Conservation (phyloP, 2,888 invertebrate genomes). For the Dynastes hyllus region DNA sequence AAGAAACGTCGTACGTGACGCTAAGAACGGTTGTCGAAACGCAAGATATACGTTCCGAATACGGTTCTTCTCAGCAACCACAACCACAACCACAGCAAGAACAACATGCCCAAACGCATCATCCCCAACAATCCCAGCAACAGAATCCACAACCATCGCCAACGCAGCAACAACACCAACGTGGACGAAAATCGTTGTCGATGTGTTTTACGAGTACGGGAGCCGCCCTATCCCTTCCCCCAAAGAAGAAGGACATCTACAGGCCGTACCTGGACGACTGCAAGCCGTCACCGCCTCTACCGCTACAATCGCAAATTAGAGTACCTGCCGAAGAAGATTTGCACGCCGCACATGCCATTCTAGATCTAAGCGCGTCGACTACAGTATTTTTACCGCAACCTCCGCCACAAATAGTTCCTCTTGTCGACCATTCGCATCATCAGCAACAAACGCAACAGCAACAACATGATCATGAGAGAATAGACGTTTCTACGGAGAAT, state of each 20-base stretch:
- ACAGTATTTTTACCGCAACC: conserved; percentile 80
- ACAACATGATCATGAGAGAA: conserved; percentile 49
- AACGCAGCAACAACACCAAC: conserved; percentile 55
- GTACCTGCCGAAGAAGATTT: conserved; percentile 87
- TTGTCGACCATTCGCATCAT: conserved; percentile 63
- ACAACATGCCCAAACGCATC: conserved; percentile 57
- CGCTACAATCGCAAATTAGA: conserved; percentile 72
- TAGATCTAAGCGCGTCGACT: conserved; percentile 91
- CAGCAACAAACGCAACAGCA: conserved; percentile 58
- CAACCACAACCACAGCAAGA: conserved; percentile 55
- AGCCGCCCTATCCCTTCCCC: conserved; percentile 87
- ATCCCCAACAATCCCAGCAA: conserved; percentile 53
- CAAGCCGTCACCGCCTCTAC: conserved; percentile 71
- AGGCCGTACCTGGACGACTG: conserved; percentile 89
- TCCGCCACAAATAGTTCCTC: conserved; percentile 58
- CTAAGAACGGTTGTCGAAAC: conserved; percentile 74
- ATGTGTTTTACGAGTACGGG: conserved; percentile 92
- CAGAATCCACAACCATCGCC: conserved; percentile 52
- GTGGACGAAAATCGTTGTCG: conserved; percentile 81
- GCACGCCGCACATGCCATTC: conserved; percentile 90
- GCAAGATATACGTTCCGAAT: conserved; percentile 61
- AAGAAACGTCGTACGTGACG: conserved; percentile 74
- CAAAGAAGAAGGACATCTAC: conserved; percentile 94
- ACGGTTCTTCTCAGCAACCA: conserved; percentile 64
- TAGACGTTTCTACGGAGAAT: conserved; percentile 49